A percentile compares a stretch with the other conserved stretches of the same genome.
phyloP scores from a whole-genome alignment of 2,797 vertebrate species.

The Galagoides demidoff region DNA sequence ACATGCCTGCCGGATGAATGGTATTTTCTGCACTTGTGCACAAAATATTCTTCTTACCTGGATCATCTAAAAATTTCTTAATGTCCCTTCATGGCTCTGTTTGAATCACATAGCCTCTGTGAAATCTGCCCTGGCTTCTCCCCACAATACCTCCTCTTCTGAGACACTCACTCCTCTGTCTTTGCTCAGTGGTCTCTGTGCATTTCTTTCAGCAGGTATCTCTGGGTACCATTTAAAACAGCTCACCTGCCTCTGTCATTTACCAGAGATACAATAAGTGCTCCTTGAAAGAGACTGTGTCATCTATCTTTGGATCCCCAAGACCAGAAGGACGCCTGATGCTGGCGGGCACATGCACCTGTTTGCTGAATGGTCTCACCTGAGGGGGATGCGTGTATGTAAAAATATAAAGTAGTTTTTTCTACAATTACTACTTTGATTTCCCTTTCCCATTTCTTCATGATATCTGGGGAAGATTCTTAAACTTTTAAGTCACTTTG shows the following conservation, averaged over 20 bases:
- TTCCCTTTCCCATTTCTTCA: background rate
- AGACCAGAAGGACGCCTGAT: background rate
- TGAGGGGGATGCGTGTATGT: too few relatives aligned
- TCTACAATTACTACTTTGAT: background rate
- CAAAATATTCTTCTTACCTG: background rate
- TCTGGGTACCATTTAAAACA: background rate
- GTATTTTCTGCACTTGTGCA: background rate
- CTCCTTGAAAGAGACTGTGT: background rate
- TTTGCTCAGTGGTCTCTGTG: background rate
- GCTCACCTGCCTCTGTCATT: background rate
- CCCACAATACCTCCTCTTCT: background rate
- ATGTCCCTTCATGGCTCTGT: background rate
- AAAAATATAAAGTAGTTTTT: background rate
- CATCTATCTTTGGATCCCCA: background rate
- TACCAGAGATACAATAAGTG: background rate
- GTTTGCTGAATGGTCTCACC: background rate
- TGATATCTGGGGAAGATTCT: background rate
- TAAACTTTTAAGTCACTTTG: constrained; percentile 7
- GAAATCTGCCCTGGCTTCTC: background rate
- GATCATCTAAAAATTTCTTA: background rate
- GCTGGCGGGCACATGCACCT: background rate
- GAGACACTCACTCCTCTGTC: background rate
- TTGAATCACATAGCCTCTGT: background rate
- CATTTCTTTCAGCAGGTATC: background rate
- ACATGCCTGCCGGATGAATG: background rate